These are phyloP conservation scores for cat (Felis catus) DNA, from an alignment of 2,113 vertebrate genomes.

Conservation along the genomic window DNA sequence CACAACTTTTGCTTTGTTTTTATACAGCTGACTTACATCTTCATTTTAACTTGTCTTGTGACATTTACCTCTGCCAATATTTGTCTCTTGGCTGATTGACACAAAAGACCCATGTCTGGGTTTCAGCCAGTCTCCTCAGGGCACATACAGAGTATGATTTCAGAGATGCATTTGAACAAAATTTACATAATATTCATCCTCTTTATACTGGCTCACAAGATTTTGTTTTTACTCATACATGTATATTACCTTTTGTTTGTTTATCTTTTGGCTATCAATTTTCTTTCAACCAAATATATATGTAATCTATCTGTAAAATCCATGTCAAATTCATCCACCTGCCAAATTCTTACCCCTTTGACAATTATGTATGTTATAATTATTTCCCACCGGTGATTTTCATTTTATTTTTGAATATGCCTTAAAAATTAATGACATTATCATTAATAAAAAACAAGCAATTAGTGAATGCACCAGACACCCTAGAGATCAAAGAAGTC, in stretches of 20 bases:
- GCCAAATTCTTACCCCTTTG: background rate
- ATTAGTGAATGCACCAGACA: background rate
- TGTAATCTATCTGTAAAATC: background rate
- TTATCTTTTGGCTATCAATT: background rate
- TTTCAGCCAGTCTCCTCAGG: background rate
- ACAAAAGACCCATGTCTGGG: rapidly evolving
- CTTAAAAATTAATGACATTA: background rate
- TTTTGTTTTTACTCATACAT: background rate
- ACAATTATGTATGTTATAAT: background rate
- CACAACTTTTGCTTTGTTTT: too few relatives aligned
- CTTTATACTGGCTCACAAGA: background rate
- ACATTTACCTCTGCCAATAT: background rate
- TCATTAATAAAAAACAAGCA: background rate
- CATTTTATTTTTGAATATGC: background rate
- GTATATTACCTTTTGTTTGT: background rate
- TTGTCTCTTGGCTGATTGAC: background rate
- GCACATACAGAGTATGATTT: background rate
- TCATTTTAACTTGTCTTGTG: background rate
- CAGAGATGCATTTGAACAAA: background rate
- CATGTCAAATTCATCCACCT: background rate
- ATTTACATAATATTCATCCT: background rate
- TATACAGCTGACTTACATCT: background rate
- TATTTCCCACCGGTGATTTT: background rate
- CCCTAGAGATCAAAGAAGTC: background rate
- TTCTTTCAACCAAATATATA: background rate